Percentiles rank a stretch among this genome's conserved stretches.
phyloP scores from a whole-genome alignment of 2,888 invertebrate genomes.

The Piscicola geometra region DNA sequence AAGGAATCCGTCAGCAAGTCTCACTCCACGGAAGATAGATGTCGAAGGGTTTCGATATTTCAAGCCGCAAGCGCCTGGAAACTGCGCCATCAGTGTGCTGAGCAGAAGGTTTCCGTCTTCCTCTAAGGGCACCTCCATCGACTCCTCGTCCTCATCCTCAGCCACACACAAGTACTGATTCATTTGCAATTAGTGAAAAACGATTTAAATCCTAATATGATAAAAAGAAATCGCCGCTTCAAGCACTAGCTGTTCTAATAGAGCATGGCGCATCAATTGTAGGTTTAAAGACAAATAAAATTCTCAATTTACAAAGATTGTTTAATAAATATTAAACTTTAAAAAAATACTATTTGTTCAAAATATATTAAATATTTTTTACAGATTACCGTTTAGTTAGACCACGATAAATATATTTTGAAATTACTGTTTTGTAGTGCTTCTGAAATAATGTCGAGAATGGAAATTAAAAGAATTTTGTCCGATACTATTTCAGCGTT shows the following conservation, averaged over 20 bases:
- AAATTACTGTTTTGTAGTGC: constrained; percentile 9
- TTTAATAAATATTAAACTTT: background rate
- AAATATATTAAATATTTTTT: background rate
- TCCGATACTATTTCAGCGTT: constrained; percentile 31
- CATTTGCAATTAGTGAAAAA: constrained; percentile 44
- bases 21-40: constrained; percentile 55
- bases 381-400: background rate
- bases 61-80: constrained; percentile 92
- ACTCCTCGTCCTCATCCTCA: constrained; percentile 84
- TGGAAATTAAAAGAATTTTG: constrained; percentile 32
- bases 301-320: constrained; percentile 3
- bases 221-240: background rate
- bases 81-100: constrained; percentile 92
- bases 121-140: constrained; percentile 93
- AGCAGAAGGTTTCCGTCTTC: constrained; percentile 84
- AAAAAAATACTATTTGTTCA: background rate
- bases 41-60: constrained; percentile 88
- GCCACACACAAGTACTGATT: constrained; percentile 76
- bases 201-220: background rate
- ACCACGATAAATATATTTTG: background rate
- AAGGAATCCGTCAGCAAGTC: constrained; percentile 82
- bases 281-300: background rate
- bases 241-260: background rate
- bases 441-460: constrained; percentile 13
- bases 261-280: background rate